Conservation (phyloP, 2,888 invertebrate species). For the Poecilobothrus nobilitatus region DNA sequence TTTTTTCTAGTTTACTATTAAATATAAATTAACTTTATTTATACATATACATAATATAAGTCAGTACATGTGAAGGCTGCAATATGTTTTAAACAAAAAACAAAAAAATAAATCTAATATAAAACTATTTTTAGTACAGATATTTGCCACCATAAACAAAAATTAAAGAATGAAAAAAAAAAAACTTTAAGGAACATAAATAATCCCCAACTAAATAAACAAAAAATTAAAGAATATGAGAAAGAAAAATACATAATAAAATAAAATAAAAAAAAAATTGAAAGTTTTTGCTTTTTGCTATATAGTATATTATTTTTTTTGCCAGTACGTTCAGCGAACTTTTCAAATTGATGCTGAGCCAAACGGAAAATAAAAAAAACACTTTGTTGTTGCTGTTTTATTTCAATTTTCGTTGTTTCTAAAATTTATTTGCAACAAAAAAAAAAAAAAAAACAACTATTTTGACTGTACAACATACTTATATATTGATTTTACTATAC, state of each 20-base stretch:
- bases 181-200: neutral
- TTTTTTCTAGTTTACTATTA: too few relatives aligned
- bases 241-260: too few relatives aligned
- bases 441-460: too few relatives aligned
- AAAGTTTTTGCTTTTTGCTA: neutral
- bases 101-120: neutral
- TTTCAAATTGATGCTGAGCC: conserved; percentile 1
- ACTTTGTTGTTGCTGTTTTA: too few relatives aligned
- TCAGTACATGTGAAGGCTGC: neutral
- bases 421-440: too few relatives aligned
- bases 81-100: neutral
- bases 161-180: neutral
- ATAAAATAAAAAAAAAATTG: neutral
- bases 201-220: conserved; percentile 6
- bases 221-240: neutral
- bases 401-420: too few relatives aligned
- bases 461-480: too few relatives aligned
- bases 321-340: neutral
- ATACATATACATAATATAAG: too few relatives aligned
- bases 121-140: neutral
- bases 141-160: conserved; percentile 4
- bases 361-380: neutral
- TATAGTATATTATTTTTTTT: neutral
- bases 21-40: neutral
- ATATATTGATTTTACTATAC: too few relatives aligned